phyloP scores from a whole-genome alignment of 1,140 invertebrate species.

The Lordiphosa mommai region DNA sequence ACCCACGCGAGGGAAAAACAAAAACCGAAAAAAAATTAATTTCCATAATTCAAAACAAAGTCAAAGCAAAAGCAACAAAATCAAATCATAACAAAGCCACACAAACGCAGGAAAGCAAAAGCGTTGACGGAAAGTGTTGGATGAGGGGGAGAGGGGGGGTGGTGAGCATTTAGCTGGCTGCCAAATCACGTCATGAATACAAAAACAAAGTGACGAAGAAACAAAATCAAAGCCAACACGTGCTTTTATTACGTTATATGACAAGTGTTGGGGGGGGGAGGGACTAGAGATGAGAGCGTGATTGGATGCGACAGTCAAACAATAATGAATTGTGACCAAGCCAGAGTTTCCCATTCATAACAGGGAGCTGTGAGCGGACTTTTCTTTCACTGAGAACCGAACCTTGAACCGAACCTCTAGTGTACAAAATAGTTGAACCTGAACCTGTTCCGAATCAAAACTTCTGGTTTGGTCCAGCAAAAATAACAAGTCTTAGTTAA shows the following conservation, averaged over 20 bases:
- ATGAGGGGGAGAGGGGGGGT: no score
- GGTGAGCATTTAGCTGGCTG: not conserved
- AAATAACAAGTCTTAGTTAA: no score
- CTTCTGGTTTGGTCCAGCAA: no score
- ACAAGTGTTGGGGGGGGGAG: slow-evolving; percentile 17
- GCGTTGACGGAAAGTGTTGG: no score
- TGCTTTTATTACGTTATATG: slow-evolving; percentile 70
- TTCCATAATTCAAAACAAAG: slow-evolving; percentile 37
- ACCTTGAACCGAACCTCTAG: no score
- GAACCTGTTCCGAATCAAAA: no score
- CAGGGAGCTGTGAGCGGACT: no score
- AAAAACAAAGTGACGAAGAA: slow-evolving; percentile 40
- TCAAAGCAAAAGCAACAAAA: slow-evolving; percentile 21
- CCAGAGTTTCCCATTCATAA: no score
- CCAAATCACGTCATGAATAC: slow-evolving; percentile 50
- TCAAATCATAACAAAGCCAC: slow-evolving; percentile 19
- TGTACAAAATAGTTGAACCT: no score
- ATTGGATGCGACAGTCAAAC: no score
- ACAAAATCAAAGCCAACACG: slow-evolving; percentile 69
- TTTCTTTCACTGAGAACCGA: no score
- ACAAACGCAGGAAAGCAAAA: slow-evolving; percentile 2
- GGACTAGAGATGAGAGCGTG: slow-evolving; percentile 1
- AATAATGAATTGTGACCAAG: no score
- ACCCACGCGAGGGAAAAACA: slow-evolving; percentile 14
- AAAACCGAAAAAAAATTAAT: slow-evolving; percentile 9